Percentiles rank a stretch among this genome's conserved stretches.
These are phyloP conservation scores for Otocyon megalotis DNA, from an alignment of 2,113 vertebrate species.

Conservation along the genomic window DNA sequence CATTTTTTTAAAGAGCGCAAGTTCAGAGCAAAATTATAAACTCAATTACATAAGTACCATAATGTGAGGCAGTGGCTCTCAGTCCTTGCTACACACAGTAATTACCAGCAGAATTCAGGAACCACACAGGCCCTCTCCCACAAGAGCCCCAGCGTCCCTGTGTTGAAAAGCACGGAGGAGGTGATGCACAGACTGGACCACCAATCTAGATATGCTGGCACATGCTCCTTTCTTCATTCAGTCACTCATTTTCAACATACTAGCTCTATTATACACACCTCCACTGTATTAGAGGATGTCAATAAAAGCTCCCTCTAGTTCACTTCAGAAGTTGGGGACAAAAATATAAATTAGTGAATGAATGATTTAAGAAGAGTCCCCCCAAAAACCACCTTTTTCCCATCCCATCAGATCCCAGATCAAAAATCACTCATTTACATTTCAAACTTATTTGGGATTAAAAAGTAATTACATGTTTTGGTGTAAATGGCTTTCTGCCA, in stretches of 20 bases:
- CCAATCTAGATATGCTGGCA: fast-evolving
- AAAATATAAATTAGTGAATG: background rate
- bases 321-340: background rate
- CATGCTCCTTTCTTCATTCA: background rate
- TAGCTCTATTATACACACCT: background rate
- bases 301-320: background rate
- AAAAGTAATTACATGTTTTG: slow-evolving; percentile 63
- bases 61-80: background rate
- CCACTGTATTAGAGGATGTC: background rate
- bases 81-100: too few species aligned
- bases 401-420: background rate
- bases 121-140: background rate
- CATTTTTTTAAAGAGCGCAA: background rate
- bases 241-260: background rate
- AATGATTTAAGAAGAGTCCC: background rate
- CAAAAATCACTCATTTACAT: slow-evolving; percentile 12
- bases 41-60: background rate
- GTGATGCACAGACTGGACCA: background rate
- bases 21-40: background rate
- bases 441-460: slow-evolving; percentile 59
- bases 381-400: background rate
- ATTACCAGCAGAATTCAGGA: background rate
- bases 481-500: slow-evolving; percentile 54
- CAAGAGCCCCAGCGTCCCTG: fast-evolving
- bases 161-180: too few species aligned